Percentiles rank a stretch among this genome's conserved stretches.
Conservation (phyloP, 2,797 vertebrate genomes). For the Pipistrellus pygmaeus region DNA sequence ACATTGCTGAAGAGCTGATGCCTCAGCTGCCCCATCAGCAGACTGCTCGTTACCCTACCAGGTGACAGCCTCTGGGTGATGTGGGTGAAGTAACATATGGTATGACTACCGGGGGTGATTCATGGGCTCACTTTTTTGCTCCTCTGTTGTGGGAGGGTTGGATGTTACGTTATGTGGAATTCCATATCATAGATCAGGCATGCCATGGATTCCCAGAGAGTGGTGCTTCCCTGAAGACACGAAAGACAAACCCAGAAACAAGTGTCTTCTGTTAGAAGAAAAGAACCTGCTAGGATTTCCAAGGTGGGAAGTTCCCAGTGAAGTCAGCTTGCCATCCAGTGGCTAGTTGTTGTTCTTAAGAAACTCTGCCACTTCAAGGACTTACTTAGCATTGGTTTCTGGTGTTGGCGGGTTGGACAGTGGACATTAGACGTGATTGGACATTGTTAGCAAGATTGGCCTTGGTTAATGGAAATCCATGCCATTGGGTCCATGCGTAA, state of each 20-base stretch:
- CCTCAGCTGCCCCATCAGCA: neutral
- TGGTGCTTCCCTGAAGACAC: neutral
- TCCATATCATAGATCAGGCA: neutral
- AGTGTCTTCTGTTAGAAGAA: neutral
- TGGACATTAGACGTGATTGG: neutral
- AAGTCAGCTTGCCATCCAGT: neutral
- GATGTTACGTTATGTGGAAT: neutral
- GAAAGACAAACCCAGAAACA: neutral
- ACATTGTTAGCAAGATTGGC: neutral
- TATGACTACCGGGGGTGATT: neutral
- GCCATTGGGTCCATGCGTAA: neutral
- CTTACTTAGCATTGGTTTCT: neutral
- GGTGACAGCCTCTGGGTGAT: neutral
- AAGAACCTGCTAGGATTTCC: neutral
- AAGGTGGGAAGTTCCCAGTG: neutral
- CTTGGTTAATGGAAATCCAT: neutral
- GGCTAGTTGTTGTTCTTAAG: neutral
- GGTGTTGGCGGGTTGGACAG: neutral
- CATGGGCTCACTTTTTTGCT: neutral
- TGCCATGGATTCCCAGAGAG: conserved; percentile 1
- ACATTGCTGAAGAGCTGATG: neutral
- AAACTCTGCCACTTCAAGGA: neutral
- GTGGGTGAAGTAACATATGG: neutral
- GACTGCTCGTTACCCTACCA: neutral
- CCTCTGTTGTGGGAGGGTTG: neutral